Evolutionary conservation across 2,888 invertebrate genomes (phyloP).

Genomic region (Junonia oenone): DNA sequence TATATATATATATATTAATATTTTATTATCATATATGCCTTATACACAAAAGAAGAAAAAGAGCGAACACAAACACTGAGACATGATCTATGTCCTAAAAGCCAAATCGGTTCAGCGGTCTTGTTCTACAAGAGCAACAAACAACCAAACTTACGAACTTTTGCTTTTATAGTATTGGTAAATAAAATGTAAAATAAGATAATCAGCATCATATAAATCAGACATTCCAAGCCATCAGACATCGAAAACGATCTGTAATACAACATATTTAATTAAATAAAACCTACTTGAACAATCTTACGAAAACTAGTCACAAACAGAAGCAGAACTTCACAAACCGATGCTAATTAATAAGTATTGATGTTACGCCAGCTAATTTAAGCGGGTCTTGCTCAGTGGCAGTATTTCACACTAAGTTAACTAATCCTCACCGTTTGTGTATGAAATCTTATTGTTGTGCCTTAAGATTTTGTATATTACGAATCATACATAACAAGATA

Average conservation of each 20-base stretch:
- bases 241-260: not conserved
- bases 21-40: too few relatives aligned
- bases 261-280: not conserved
- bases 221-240: too few relatives aligned
- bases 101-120: too few relatives aligned
- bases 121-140: too few relatives aligned
- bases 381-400: not conserved
- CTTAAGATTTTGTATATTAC: not conserved
- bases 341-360: slow-evolving; percentile 14
- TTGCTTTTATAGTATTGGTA: too few relatives aligned
- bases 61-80: too few relatives aligned
- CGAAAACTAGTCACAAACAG: slow-evolving; percentile 8
- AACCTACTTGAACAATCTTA: slow-evolving; percentile 1
- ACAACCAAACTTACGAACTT: too few relatives aligned
- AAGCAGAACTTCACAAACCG: slow-evolving; percentile 9
- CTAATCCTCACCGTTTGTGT: not conserved
- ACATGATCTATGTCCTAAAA: too few relatives aligned
- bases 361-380: slow-evolving; percentile 5
- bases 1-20: too few relatives aligned
- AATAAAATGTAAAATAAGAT: too few relatives aligned
- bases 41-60: too few relatives aligned
- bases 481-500: not conserved
- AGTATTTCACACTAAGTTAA: not conserved
- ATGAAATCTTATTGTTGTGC: not conserved
- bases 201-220: too few relatives aligned